phyloP scores from a whole-genome alignment of 2,113 vertebrate genomes.

The Theropithecus gelada region DNA sequence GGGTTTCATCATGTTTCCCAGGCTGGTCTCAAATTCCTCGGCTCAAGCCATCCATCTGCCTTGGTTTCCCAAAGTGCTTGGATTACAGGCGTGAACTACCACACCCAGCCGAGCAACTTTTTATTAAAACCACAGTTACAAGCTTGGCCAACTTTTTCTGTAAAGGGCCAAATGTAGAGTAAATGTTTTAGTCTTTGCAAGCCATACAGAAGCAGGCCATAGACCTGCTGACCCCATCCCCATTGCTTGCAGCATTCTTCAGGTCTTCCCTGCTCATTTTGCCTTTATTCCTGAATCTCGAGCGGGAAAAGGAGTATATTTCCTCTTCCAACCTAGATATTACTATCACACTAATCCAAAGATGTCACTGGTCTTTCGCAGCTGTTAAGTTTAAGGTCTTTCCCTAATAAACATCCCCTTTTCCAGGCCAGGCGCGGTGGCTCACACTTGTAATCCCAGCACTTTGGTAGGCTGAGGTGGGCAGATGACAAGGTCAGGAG shows the following conservation, averaged over 20 bases:
- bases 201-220: not conserved
- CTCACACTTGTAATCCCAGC: no score
- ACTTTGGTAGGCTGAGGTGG: no score
- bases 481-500: no score
- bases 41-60: no score
- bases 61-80: no score
- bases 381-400: conserved; percentile 23
- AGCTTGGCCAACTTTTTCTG: not conserved
- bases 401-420: not conserved
- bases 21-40: no score
- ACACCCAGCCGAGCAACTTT: not conserved
- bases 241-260: not conserved
- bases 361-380: conserved; percentile 45
- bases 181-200: not conserved
- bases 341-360: conserved; percentile 29
- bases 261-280: not conserved
- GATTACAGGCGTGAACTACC: no score
- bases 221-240: not conserved
- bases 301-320: not conserved
- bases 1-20: no score
- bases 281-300: conserved; percentile 17
- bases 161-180: not conserved
- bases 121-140: conserved; percentile 36
- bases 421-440: not conserved
- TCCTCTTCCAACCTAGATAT: not conserved